These are phyloP conservation scores for Anomalospiza imberbis DNA, from an alignment of 2,797 vertebrate genomes.

Conservation along the genomic window DNA sequence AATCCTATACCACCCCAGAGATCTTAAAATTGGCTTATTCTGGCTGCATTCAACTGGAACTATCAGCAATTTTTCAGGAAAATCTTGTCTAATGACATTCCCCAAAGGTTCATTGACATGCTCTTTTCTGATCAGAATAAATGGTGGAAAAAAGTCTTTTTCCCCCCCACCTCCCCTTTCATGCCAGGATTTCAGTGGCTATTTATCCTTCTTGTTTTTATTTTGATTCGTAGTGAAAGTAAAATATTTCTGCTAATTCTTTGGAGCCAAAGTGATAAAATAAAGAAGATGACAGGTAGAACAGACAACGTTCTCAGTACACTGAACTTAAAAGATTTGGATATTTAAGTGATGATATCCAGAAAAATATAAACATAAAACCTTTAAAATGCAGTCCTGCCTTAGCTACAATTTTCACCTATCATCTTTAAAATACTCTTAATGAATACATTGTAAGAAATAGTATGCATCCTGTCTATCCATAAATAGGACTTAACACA, in stretches of 20 bases:
- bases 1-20: slow-evolving; percentile 18
- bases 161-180: neutral
- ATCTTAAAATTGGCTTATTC: neutral
- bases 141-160: rapidly evolving
- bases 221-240: neutral
- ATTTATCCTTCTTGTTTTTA: neutral
- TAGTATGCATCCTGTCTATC: neutral
- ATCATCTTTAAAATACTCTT: neutral
- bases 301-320: neutral
- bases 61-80: slow-evolving; percentile 21
- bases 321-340: neutral
- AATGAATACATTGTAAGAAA: neutral
- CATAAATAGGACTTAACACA: neutral
- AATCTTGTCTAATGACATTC: slow-evolving; percentile 5
- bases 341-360: neutral
- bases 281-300: neutral
- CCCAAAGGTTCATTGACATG: slow-evolving; percentile 3
- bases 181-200: neutral
- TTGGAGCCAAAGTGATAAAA: neutral
- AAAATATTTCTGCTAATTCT: neutral
- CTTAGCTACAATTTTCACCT: neutral
- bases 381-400: neutral
- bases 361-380: neutral
- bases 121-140: neutral
- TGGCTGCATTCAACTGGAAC: slow-evolving; percentile 13